A percentile compares a stretch with the other conserved stretches of the same genome.
Evolutionary conservation across 37 sponge, comb jelly and placozoan genomes (phyloP).

Genomic region (Crambe crambe): DNA sequence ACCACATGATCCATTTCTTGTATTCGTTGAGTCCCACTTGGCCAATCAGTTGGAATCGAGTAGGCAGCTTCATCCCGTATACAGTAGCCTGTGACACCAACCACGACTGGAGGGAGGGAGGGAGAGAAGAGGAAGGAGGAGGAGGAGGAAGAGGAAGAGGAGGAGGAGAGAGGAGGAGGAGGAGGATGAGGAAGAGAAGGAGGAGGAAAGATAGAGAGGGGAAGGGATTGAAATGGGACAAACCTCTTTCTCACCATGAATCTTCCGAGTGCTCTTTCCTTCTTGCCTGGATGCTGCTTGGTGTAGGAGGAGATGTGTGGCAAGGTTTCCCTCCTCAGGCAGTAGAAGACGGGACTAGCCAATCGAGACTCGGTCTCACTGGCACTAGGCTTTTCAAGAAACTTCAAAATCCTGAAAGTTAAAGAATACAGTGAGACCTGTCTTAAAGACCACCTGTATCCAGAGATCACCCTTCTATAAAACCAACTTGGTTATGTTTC

Average conservation of each 20-base stretch:
- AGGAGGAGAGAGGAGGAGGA: background rate
- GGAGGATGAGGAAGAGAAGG: background rate
- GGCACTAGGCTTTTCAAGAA: constrained; percentile 77
- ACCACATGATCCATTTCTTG: constrained; percentile 64
- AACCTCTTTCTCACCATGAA: constrained; percentile 69
- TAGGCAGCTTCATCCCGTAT: constrained; percentile 87
- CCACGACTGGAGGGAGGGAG: constrained; percentile 50
- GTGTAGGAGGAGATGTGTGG: constrained; percentile 35
- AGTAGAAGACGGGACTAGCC: constrained; percentile 87
- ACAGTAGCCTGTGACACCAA: constrained; percentile 57
- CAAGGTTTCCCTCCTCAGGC: constrained; percentile 50
- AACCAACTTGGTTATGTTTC: too few relatives aligned
- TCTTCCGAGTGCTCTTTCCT: constrained; percentile 53
- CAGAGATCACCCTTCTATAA: too few relatives aligned
- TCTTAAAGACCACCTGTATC: too few relatives aligned
- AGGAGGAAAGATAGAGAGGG: background rate
- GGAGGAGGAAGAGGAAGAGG: background rate
- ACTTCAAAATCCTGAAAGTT: constrained; percentile 70
- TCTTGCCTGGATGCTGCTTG: constrained; percentile 1
- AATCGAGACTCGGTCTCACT: constrained; percentile 66
- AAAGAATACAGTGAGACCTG: too few relatives aligned
- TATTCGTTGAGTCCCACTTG: constrained; percentile 77
- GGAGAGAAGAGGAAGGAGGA: background rate
- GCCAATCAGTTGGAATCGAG: constrained; percentile 89
- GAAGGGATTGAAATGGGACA: background rate